Conservation (phyloP, 2,113 vertebrate genomes). For the Trematocara variabile region DNA sequence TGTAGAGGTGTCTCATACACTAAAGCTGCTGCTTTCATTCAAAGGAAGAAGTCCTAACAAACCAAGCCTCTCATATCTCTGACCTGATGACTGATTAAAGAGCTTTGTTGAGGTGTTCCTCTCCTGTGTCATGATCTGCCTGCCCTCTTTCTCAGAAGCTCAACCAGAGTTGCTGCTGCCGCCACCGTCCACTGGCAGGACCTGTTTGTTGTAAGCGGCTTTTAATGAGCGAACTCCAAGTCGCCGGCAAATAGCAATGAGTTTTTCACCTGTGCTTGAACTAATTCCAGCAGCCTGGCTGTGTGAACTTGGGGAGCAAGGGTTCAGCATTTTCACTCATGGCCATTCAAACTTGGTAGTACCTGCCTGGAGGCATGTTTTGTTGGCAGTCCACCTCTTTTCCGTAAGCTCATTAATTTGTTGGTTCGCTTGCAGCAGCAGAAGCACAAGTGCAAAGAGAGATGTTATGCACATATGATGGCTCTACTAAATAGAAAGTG, state of each 20-base stretch:
- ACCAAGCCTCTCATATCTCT: not conserved
- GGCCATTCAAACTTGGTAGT: not conserved
- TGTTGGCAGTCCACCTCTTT: constrained; percentile 15
- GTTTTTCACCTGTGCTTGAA: constrained; percentile 36
- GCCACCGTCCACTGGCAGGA: not conserved
- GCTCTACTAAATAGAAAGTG: not conserved
- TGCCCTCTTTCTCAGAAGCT: not conserved
- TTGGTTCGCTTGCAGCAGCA: constrained; percentile 9
- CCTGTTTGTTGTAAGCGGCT: constrained; percentile 24
- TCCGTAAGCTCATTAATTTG: constrained; percentile 35
- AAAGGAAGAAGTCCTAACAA: not conserved
- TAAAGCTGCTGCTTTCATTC: not conserved
- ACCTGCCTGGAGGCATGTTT: constrained; percentile 4
- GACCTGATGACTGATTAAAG: constrained; percentile 12
- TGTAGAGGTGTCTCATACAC: not conserved
- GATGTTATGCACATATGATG: constrained; percentile 21
- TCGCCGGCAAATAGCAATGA: constrained; percentile 6
- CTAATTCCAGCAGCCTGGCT: not conserved
- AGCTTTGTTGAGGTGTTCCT: not conserved
- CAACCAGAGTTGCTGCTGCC: not conserved
- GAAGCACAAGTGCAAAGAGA: constrained; percentile 3
- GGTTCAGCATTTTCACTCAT: not conserved
- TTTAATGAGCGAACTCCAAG: constrained; percentile 50
- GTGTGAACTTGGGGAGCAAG: not conserved
- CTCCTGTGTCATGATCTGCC: not conserved